Evolutionary conservation across 1,140 invertebrate genomes (phyloP), one percentile per base, ranked within the genome.

Genomic region (Notospermus geniculatus): DNA sequence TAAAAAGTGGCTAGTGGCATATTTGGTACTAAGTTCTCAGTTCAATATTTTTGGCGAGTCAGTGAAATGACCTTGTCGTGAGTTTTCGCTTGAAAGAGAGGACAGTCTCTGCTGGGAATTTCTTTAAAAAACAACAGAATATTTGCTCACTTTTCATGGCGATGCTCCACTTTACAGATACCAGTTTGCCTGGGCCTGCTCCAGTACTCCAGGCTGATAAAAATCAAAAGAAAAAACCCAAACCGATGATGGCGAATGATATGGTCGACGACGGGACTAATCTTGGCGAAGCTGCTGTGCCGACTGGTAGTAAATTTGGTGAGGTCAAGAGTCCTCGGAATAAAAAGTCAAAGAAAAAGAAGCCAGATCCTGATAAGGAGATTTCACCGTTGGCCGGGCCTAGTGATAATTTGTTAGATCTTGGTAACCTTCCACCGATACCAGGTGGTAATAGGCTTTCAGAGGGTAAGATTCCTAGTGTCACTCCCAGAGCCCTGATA

Each of bases 241-340:
- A 23, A 1, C n/a, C 57, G 43, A 23, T 9, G 23, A 23, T 32
- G 52, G 39, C 11, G 39, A 43, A 43, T 41, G 27, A 13, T 30
- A n/a, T n/a, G n/a, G n/a, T n/a, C n/a, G n/a, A 56, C 28, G n/a
- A 32, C 25, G 13, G n/a, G 23, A 54, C 22, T 22, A 15, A n/a
- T 25, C 17, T 29, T 23, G 43, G 25, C 27, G 59, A 54, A 15
- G 45, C 59, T 25, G 52, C 23, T 19, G 60, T 56, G 0, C 54
- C 54, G 19, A 17, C 25, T 2, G 60, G 54, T 15, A 61, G 52
- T n/a, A 61, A 61, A 53, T 57, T 55, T 41, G 60, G 52, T 19
- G 60, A 57, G n/a, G 28, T n/a, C n/a, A n/a, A n/a, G n/a, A n/a
- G n/a, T n/a, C n/a, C n/a, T n/a, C n/a, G n/a, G n/a, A n/a, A n/a